phyloP scores from a whole-genome alignment of 2,797 vertebrate species.

The Merluccius polli region DNA sequence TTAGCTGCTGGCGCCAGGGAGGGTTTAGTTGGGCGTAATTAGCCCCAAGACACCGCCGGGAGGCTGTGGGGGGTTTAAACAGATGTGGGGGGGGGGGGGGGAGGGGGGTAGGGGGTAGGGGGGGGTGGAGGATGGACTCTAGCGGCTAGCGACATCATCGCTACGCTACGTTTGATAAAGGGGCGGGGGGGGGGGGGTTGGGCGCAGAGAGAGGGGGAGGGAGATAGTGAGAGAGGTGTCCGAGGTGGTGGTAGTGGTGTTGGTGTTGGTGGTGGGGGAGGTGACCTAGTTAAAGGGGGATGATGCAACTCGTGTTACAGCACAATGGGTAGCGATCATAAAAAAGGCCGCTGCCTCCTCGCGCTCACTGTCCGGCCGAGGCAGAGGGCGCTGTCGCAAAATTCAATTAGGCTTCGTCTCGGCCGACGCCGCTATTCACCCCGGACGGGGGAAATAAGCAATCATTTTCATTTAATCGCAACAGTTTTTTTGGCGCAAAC shows the following conservation, averaged over 20 bases:
- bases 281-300: constrained; percentile 72
- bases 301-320: constrained; percentile 72
- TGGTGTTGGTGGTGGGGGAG: constrained; percentile 10
- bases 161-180: constrained; percentile 60
- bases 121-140: constrained; percentile 49
- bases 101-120: no score
- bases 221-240: background rate
- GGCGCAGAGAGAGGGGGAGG: background rate
- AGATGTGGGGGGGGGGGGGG: constrained; percentile 58
- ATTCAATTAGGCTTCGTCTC: constrained; percentile 56
- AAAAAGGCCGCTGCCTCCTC: constrained; percentile 35
- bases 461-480: constrained; percentile 20
- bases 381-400: constrained; percentile 43
- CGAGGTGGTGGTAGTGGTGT: background rate
- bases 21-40: constrained; percentile 74
- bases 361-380: constrained; percentile 38
- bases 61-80: constrained; percentile 69
- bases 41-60: constrained; percentile 72
- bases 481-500: constrained; percentile 26
- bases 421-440: constrained; percentile 36
- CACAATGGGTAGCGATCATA: constrained; percentile 65
- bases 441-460: constrained; percentile 39
- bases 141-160: constrained; percentile 52
- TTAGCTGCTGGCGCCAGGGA: constrained; percentile 71
- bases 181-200: constrained; percentile 26